Base-by-base conservation (phyloP, 1,140 invertebrate species). In the Patella vulgata region DNA sequence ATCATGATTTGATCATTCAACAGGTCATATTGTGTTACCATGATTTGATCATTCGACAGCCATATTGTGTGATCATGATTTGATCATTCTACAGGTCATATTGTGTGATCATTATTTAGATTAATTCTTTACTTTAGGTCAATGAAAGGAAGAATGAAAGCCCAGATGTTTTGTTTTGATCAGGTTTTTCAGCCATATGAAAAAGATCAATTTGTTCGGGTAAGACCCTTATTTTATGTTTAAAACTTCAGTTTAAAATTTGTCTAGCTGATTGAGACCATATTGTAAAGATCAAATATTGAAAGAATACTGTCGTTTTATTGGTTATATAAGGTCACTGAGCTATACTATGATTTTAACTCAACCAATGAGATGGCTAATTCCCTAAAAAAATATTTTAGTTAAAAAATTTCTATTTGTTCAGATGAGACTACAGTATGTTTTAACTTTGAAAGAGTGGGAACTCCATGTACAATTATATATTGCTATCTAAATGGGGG, bases 131-230 rank as follows among this genome's bases (percentile, higher is more conserved):
- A 33, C 64, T 46, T 56, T 67, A 82, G 80, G 81, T 78, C 74
- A 8, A 81, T 82, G 77, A 70, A 78, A 63, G 73, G 71, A 0
- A 63, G 78, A 43, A 55, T 83, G 3, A 63, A 61, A 58, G 74
- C 73, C 12, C 77, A 82, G 57, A 64, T 75, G 60, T 83, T 73
- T 51, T 72, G 59, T 27, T 83, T 82, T 80, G 81, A 83, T 31
- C 78, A 83, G 57, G 33, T 62, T 55, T 83, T 82, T 64, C 80
- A 83, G 43, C 57, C 71, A 1, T 83, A 83, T 64, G 71, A 80
- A 53, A 80, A 80, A 62, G 73, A 83, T 42, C 65, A 75, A 28
- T 81, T 83, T 77, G 73, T 70, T 23, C 46, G 65, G 67, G 81
- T 81, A 68, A 69, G 69, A 67, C 27, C 39, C 21, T 8, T 2